Conservation (phyloP, 2,888 invertebrate species). For the Rugalucina vietnamica region DNA sequence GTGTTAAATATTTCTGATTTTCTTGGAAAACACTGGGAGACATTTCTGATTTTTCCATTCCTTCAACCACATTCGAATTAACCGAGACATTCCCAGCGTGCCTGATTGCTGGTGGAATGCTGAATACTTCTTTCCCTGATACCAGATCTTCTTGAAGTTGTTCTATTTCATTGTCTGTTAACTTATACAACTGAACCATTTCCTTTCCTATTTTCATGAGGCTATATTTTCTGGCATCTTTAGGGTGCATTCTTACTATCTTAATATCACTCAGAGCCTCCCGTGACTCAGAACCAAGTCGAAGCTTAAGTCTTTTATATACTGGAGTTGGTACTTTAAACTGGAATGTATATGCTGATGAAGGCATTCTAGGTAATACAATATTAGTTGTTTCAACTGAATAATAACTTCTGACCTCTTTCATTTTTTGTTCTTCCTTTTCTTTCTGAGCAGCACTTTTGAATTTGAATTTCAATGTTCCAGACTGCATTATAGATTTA, state of each 20-base stretch:
- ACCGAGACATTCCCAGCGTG: background rate
- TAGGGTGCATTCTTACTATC: conserved; percentile 79
- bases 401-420: background rate
- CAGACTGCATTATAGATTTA: background rate
- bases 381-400: background rate
- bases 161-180: conserved; percentile 60
- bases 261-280: conserved; percentile 44
- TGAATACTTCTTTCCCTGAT: conserved; percentile 41
- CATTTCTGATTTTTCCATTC: background rate
- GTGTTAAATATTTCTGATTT: background rate
- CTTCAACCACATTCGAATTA: background rate
- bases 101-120: conserved; percentile 51
- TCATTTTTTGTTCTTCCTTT: background rate
- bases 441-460: background rate
- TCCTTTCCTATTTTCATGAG: conserved; percentile 78
- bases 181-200: conserved; percentile 67
- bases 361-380: conserved; percentile 18
- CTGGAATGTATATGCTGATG: conserved; percentile 73
- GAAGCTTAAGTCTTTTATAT: conserved; percentile 72
- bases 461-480: background rate
- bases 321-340: conserved; percentile 78
- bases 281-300: conserved; percentile 10
- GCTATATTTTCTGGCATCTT: conserved; percentile 79
- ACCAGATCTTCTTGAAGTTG: conserved; percentile 36
- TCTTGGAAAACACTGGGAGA: background rate